These are phyloP conservation scores for Pseudolycoriella hygida DNA, from an alignment of 2,888 invertebrate genomes.

Conservation along the genomic window DNA sequence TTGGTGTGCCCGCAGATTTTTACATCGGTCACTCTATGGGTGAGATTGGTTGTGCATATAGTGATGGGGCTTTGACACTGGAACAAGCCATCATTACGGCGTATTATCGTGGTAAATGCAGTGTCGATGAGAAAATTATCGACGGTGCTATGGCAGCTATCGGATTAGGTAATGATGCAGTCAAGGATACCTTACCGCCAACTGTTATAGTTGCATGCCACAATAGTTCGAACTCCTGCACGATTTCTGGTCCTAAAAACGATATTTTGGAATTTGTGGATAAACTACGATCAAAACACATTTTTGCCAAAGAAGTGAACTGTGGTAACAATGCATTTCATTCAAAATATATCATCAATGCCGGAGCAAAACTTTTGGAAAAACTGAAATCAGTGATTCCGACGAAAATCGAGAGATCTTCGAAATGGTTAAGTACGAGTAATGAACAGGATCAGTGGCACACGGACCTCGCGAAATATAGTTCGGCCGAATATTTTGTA, in stretches of 20 bases:
- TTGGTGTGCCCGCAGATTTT: slow-evolving; percentile 32
- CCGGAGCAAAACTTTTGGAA: slow-evolving; percentile 40
- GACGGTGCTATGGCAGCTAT: slow-evolving; percentile 72
- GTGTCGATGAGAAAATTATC: slow-evolving; percentile 42
- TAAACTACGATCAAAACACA: slow-evolving; percentile 41
- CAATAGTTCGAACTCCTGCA: slow-evolving; percentile 62
- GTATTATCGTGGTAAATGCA: slow-evolving; percentile 56
- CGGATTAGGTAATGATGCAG: slow-evolving; percentile 37
- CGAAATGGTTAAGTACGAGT: slow-evolving; percentile 65
- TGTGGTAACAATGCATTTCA: slow-evolving; percentile 73
- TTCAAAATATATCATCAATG: slow-evolving; percentile 52
- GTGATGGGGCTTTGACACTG: slow-evolving; percentile 46
- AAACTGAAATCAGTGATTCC: slow-evolving; percentile 42
- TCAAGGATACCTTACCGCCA: slow-evolving; percentile 31
- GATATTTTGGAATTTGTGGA: slow-evolving; percentile 42
- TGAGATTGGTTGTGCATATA: slow-evolving; percentile 54
- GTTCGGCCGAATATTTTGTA: slow-evolving; percentile 65
- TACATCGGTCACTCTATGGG: slow-evolving; percentile 70
- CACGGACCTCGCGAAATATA: slow-evolving; percentile 35
- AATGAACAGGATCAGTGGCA: slow-evolving; percentile 49
- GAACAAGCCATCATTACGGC: slow-evolving; percentile 65
- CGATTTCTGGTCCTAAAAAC: slow-evolving; percentile 61
- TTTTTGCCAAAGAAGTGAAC: slow-evolving; percentile 60
- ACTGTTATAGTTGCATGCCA: slow-evolving; percentile 67
- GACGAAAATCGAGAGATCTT: slow-evolving; percentile 40